Evolutionary conservation across 2,797 vertebrate genomes (phyloP).

Genomic region (Premnoplex brunnescens): DNA sequence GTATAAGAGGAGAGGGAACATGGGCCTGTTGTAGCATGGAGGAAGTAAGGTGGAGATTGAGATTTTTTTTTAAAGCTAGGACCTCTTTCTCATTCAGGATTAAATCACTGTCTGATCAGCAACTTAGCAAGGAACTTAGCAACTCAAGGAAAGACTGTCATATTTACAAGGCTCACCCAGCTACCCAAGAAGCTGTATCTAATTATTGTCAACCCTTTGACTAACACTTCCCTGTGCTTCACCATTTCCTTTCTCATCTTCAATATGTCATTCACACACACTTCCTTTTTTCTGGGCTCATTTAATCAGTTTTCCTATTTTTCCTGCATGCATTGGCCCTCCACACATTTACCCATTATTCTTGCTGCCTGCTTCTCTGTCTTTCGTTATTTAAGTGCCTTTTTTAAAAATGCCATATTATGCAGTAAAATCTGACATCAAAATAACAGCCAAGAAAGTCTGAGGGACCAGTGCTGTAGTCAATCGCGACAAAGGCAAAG

Average conservation of each 20-base stretch:
- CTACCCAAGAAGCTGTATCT: background rate
- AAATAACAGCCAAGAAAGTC: background rate
- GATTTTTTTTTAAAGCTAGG: background rate
- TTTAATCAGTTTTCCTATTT: background rate
- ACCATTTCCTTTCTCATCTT: background rate
- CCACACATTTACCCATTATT: background rate
- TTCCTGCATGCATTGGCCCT: background rate
- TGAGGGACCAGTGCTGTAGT: background rate
- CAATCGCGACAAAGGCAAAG: background rate
- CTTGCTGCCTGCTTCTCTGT: background rate
- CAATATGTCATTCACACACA: background rate
- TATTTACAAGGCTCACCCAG: background rate
- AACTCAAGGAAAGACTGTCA: background rate
- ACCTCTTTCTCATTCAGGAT: background rate
- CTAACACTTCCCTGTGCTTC: background rate
- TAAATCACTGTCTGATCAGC: background rate
- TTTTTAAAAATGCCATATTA: background rate
- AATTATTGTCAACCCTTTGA: background rate
- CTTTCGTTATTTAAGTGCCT: background rate
- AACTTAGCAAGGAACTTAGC: background rate
- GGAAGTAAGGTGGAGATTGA: background rate
- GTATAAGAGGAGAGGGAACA: background rate
- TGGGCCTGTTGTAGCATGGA: background rate
- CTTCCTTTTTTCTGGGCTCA: background rate
- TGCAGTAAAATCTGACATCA: background rate